These are phyloP conservation scores for Eristalis arbustorum DNA, from an alignment of 2,888 invertebrate genomes.

Conservation along the genomic window DNA sequence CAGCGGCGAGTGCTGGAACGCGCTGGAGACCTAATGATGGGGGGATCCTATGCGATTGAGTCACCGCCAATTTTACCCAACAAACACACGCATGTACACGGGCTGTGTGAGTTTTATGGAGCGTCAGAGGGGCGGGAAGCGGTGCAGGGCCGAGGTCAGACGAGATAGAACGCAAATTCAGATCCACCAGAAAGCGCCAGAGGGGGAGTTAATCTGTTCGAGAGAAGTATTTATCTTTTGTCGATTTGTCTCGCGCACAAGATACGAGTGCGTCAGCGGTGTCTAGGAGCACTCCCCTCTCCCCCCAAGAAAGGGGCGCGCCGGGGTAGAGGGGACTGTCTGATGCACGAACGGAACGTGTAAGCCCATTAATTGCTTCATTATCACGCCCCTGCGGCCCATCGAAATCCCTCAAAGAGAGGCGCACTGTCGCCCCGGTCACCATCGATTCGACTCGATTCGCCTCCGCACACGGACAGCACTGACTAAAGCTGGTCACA, in stretches of 20 bases:
- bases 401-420: conserved; percentile 10
- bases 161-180: conserved; percentile 17
- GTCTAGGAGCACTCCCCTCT: neutral
- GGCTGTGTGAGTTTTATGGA: too few species aligned
- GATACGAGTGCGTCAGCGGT: conserved; percentile 7
- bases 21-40: conserved; percentile 24
- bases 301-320: conserved; percentile 1
- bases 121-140: neutral
- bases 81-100: neutral
- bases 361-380: conserved; percentile 49
- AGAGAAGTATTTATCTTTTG: conserved; percentile 34
- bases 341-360: neutral
- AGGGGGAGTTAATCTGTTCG: neutral
- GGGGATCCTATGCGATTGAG: conserved; percentile 61
- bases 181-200: neutral
- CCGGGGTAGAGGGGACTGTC: neutral
- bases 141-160: neutral
- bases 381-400: conserved; percentile 43
- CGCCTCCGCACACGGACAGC: neutral
- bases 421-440: neutral
- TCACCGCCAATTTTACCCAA: conserved; percentile 60
- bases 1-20: neutral
- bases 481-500: neutral
- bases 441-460: neutral
- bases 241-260: conserved; percentile 24